A percentile compares a stretch with the other conserved stretches of the same genome.
Evolutionary conservation across 2,888 invertebrate genomes (phyloP).

Genomic region (Pilophorus perplexus): DNA sequence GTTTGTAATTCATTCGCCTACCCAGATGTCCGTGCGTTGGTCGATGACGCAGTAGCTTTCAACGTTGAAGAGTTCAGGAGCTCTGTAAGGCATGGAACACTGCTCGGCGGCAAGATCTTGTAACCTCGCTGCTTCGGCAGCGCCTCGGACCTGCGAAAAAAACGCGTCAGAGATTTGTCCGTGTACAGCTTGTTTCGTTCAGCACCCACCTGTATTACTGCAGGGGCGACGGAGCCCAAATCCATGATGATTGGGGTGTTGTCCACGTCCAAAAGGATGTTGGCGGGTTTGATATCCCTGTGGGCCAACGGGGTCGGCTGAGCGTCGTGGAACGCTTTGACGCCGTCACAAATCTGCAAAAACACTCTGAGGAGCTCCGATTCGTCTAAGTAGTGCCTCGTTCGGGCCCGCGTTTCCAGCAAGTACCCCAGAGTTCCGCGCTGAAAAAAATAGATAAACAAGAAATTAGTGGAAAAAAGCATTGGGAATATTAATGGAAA

Average conservation of each 20-base stretch:
- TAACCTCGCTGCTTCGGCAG: constrained; percentile 66
- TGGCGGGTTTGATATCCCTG: constrained; percentile 82
- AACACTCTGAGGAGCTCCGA: constrained; percentile 68
- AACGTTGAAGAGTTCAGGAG: constrained; percentile 84
- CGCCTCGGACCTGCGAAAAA: constrained; percentile 60
- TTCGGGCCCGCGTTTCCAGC: constrained; percentile 60
- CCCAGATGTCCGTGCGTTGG: constrained; percentile 85
- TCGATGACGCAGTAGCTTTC: constrained; percentile 77
- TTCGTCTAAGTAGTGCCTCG: constrained; percentile 62
- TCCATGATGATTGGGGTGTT: constrained; percentile 77
- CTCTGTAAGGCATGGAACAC: constrained; percentile 83
- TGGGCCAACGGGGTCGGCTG: constrained; percentile 74
- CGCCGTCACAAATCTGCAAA: constrained; percentile 68
- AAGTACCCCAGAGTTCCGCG: constrained; percentile 72
- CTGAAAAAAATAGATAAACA: too few species aligned
- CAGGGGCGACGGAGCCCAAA: constrained; percentile 57
- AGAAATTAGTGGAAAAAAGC: too few species aligned
- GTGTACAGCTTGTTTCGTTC: constrained; percentile 50
- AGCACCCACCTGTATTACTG: constrained; percentile 52
- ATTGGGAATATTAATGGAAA: too few species aligned
- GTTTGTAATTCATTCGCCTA: too few species aligned
- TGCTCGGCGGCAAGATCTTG: constrained; percentile 80
- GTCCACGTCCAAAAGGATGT: constrained; percentile 72
- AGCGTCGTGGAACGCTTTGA: constrained; percentile 70
- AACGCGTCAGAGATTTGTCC: constrained; percentile 49